Evolutionary conservation across 2,113 vertebrate genomes (phyloP).

Genomic region (Baryphthengus martii): DNA sequence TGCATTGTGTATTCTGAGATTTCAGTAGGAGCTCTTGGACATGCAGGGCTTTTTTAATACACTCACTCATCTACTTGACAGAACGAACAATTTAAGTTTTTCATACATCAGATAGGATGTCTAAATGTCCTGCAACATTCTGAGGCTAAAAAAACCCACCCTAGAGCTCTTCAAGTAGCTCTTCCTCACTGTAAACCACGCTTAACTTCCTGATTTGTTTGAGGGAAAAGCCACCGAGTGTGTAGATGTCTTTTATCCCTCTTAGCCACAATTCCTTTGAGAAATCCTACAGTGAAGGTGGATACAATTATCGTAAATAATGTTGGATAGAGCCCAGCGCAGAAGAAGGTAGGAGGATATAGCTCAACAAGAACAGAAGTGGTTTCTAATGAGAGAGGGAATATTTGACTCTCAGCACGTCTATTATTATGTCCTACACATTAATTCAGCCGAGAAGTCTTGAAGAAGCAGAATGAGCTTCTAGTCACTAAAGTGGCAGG

Average conservation of each 20-base stretch:
- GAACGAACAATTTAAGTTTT: not conserved
- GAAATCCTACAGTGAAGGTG: constrained; percentile 52
- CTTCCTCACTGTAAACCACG: constrained; percentile 18
- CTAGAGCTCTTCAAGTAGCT: constrained; percentile 40
- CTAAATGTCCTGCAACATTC: constrained; percentile 2
- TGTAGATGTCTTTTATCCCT: constrained; percentile 32
- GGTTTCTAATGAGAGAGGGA: constrained; percentile 58
- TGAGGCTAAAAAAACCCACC: constrained; percentile 27
- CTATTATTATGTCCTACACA: constrained; percentile 44
- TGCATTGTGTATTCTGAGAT: not conserved
- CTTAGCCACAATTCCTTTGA: constrained; percentile 46
- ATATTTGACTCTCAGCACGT: constrained; percentile 53
- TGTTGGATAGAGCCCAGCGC: constrained; percentile 16
- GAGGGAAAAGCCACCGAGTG: constrained; percentile 45
- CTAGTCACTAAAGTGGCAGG: not conserved
- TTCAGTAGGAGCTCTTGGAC: not conserved
- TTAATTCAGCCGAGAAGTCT: constrained; percentile 36
- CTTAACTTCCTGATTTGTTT: constrained; percentile 60
- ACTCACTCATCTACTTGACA: constrained; percentile 2
- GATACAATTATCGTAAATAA: constrained; percentile 62
- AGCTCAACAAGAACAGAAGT: constrained; percentile 60
- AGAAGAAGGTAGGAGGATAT: constrained; percentile 51
- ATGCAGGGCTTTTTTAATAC: not conserved
- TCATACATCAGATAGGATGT: not conserved
- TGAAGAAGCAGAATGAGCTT: constrained; percentile 25